Evolutionary conservation across 2,113 vertebrate genomes (phyloP), one percentile per base, ranked within the genome.

Genomic region (Leptobrachium ailaonicum): DNA sequence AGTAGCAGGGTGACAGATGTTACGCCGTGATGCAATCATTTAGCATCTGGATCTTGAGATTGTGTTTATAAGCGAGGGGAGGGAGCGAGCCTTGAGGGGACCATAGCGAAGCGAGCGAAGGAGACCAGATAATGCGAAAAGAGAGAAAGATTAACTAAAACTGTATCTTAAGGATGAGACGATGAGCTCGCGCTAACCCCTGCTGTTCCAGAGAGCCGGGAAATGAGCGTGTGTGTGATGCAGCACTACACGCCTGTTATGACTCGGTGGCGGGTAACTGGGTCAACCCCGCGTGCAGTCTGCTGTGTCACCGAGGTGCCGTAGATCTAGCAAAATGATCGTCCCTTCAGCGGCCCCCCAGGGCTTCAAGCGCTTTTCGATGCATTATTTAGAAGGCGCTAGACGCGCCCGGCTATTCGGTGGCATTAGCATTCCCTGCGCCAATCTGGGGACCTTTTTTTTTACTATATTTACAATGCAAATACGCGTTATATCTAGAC

Each of bases 391-490:
- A 9, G 40, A 44, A 47, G 20, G 20, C 63, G 44, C 60, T 40
- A 11, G 40, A 41, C 4, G 13, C 20, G 0, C n/a, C 4, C n/a
- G 68, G 58, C 40, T 73, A 8, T 4, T 43, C 9, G 8, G 2
- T 54, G 14, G 11, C 70, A 66, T 76, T 66, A 76, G 45, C 11
- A 76, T 43, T 4, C 6, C 11, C 43, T 10, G n/a, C 41, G 7
- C 41, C 71, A 67, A 63, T 56, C 50, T 44, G 11, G 3, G 42
- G 20, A 47, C 70, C 73, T 80, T 74, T 32, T 32, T 32, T 68
- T 74, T 74, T 80, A 58, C 54, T 14, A 20, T 73, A 74, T 80
- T 80, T 80, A 56, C 71, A 47, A 58, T 74, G 78, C 78, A 73
- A 74, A 80, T 68, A 43, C 5, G 66, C 71, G 58, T 58, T 74